phyloP scores from a whole-genome alignment of 1,140 invertebrate species.

The Aradophagus sp. region DNA sequence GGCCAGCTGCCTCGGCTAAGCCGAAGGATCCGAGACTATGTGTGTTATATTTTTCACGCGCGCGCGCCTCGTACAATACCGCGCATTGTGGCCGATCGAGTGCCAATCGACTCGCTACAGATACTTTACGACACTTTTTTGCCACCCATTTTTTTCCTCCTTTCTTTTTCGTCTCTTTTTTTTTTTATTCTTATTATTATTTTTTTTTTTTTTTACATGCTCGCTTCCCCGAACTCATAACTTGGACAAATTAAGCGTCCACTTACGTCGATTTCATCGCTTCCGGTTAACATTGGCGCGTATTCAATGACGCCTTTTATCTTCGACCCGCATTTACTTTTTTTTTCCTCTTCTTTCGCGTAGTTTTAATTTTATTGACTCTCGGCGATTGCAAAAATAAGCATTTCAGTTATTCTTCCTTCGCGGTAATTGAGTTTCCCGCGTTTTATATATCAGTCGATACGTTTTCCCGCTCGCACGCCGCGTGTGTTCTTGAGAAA shows the following conservation, averaged over 20 bases:
- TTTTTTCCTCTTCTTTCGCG: slow-evolving; percentile 4
- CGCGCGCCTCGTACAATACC: no score
- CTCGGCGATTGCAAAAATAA: no score
- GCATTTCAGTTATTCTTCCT: no score
- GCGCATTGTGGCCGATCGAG: slow-evolving; percentile 31
- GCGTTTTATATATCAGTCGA: slow-evolving; percentile 22
- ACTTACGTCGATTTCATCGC: slow-evolving; percentile 37
- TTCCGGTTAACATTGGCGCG: slow-evolving; percentile 39
- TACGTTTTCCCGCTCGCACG: slow-evolving; percentile 18
- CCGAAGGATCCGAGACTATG: slow-evolving; percentile 39
- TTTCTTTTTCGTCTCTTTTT: no score
- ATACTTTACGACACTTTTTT: slow-evolving; percentile 27
- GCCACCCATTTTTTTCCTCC: no score
- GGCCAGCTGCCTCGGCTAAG: slow-evolving; percentile 33
- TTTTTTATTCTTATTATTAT: no score
- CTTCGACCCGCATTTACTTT: no score
- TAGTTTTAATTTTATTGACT: neutral
- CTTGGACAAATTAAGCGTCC: slow-evolving; percentile 36
- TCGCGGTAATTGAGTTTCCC: slow-evolving; percentile 13
- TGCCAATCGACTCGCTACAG: slow-evolving; percentile 32
- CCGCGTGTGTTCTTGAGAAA: slow-evolving; percentile 17
- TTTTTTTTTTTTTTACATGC: slow-evolving; percentile 27
- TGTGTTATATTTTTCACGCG: slow-evolving; percentile 33
- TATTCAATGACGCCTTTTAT: slow-evolving; percentile 8
- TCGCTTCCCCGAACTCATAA: slow-evolving; percentile 44